Evolutionary conservation across 1,140 invertebrate genomes (phyloP).

Genomic region (Nomia melanderi): DNA sequence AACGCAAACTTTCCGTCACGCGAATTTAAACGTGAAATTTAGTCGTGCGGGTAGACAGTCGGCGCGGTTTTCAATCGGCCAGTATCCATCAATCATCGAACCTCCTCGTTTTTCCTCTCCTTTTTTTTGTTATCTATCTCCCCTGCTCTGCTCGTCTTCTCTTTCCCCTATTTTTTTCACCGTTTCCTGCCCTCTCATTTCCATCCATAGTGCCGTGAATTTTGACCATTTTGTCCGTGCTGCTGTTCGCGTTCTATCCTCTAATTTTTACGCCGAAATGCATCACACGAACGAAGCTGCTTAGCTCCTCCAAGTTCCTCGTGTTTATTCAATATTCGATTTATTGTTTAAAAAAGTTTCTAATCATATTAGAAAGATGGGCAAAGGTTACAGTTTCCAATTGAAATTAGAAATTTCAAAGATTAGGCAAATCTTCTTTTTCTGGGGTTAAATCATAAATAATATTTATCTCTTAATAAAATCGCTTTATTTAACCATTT

Average conservation of each 20-base stretch:
- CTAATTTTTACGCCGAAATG: conserved; percentile 54
- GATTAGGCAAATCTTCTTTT: no score
- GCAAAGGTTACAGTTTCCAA: no score
- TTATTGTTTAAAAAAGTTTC: no score
- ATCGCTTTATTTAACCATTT: no score
- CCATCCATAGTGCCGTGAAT: conserved; percentile 11
- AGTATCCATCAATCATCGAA: conserved; percentile 69
- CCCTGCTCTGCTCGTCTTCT: conserved; percentile 8
- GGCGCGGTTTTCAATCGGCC: conserved; percentile 65
- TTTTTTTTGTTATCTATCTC: conserved; percentile 33
- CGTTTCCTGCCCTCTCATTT: conserved; percentile 2
- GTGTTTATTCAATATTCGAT: background rate
- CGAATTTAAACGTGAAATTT: conserved; percentile 64
- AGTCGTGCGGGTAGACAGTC: conserved; percentile 52
- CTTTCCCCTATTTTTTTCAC: conserved; percentile 14
- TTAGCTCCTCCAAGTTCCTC: background rate
- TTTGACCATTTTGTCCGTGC: conserved; percentile 25
- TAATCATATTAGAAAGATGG: no score
- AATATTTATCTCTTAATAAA: no score
- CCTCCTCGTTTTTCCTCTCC: conserved; percentile 43
- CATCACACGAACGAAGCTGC: conserved; percentile 52
- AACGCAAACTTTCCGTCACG: conserved; percentile 49
- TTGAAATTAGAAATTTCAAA: no score
- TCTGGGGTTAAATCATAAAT: no score
- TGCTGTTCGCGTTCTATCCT: conserved; percentile 26